phyloP scores from a whole-genome alignment of 2,888 invertebrate genomes.

The Blastobasis adustella region DNA sequence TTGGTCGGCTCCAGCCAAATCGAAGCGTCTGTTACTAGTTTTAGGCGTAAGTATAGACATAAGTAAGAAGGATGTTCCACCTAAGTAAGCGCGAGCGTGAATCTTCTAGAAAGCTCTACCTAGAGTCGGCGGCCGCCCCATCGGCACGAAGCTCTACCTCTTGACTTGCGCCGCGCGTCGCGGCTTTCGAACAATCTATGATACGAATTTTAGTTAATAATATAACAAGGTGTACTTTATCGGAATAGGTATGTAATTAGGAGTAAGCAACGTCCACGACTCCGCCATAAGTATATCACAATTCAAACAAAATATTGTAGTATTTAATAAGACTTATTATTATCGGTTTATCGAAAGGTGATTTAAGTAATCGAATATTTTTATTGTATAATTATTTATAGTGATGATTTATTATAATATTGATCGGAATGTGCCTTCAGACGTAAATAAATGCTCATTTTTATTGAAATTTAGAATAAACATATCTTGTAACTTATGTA shows the following conservation, averaged over 20 bases:
- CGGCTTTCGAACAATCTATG: constrained; percentile 41
- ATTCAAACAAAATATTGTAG: constrained; percentile 17
- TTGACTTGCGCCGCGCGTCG: too few species aligned
- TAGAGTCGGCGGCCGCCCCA: too few species aligned
- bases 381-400: constrained; percentile 4
- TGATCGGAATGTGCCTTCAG: constrained; percentile 40
- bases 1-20: too few species aligned
- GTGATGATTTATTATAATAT: constrained; percentile 31
- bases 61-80: too few species aligned
- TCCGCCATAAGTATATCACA: constrained; percentile 68
- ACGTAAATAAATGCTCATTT: constrained; percentile 46
- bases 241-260: constrained; percentile 24
- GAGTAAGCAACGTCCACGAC: constrained; percentile 49
- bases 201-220: constrained; percentile 55
- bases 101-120: too few species aligned
- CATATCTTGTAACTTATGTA: constrained; percentile 27
- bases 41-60: too few species aligned
- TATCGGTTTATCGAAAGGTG: constrained; percentile 5
- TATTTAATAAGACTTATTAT: constrained; percentile 10
- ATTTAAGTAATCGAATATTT: background rate
- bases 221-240: constrained; percentile 37
- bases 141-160: too few species aligned
- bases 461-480: constrained; percentile 30
- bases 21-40: too few species aligned
- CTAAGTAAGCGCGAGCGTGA: too few species aligned